Evolutionary conservation across 1,140 invertebrate genomes (phyloP).

Genomic region (Aphelenchoides besseyi): DNA sequence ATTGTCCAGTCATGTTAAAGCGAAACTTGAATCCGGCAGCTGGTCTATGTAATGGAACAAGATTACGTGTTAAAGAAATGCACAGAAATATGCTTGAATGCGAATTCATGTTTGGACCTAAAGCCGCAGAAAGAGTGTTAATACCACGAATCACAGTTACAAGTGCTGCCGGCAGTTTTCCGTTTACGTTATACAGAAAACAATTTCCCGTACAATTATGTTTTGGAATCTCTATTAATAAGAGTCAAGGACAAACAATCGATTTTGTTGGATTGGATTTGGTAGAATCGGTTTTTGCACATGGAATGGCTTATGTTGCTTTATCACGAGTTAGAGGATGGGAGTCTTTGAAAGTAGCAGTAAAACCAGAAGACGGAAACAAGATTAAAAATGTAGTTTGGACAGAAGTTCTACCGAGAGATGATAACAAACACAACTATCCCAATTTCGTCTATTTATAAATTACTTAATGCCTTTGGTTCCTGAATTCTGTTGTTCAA

Average conservation of each 20-base stretch:
- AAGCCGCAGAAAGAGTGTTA: neutral
- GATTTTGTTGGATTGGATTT: too few species aligned
- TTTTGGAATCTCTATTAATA: too few species aligned
- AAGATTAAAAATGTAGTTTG: slow-evolving; percentile 23
- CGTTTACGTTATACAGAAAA: too few species aligned
- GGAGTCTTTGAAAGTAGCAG: neutral
- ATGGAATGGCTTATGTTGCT: slow-evolving; percentile 15
- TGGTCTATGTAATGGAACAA: slow-evolving; percentile 41
- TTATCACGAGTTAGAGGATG: neutral
- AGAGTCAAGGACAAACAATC: too few species aligned
- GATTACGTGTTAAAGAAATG: slow-evolving; percentile 7
- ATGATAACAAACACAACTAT: too few species aligned
- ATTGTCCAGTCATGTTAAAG: slow-evolving; percentile 62
- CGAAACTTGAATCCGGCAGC: slow-evolving; percentile 57
- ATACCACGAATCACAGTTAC: neutral
- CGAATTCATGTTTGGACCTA: neutral
- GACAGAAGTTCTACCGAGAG: slow-evolving; percentile 11
- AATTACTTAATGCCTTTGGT: too few species aligned
- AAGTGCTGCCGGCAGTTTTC: neutral
- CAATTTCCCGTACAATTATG: neutral
- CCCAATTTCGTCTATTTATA: too few species aligned
- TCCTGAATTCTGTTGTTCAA: too few species aligned
- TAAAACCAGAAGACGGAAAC: neutral
- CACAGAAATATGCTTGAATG: neutral
- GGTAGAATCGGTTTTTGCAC: too few species aligned